Evolutionary conservation across 2,113 vertebrate genomes (phyloP).

Genomic region (Clarias gariepinus): DNA sequence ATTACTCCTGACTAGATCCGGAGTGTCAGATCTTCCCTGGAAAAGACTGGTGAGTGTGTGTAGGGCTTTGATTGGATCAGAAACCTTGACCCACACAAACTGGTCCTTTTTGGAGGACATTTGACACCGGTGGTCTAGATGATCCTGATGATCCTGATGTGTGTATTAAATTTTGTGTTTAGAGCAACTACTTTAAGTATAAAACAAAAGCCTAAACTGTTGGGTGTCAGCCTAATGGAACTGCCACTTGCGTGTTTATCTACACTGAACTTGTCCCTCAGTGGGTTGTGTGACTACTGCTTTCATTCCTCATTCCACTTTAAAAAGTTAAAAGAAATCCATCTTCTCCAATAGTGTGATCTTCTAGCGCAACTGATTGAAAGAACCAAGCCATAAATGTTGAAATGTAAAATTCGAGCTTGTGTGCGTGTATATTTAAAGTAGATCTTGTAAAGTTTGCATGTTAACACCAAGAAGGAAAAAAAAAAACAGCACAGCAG

Average conservation of each 20-base stretch:
- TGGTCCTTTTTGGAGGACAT: too few relatives aligned
- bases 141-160: background rate
- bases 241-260: background rate
- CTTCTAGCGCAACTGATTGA: background rate
- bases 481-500: background rate
- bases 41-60: too few relatives aligned
- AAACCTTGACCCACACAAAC: too few relatives aligned
- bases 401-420: background rate
- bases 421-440: constrained; percentile 17
- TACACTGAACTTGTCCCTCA: constrained; percentile 20
- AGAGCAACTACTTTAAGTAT: background rate
- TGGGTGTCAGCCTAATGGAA: background rate
- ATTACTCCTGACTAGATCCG: background rate
- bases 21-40: too few relatives aligned
- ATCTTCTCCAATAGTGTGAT: background rate
- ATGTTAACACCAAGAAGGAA: constrained; percentile 31
- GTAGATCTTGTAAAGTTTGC: constrained; percentile 45
- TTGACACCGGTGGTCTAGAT: background rate
- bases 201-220: background rate
- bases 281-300: constrained; percentile 18
- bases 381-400: background rate
- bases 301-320: constrained; percentile 11
- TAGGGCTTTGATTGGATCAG: too few relatives aligned
- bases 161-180: background rate
- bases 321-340: background rate